Base-by-base conservation (phyloP, 2,888 invertebrate genomes). In the Zygaena filipendulae region DNA sequence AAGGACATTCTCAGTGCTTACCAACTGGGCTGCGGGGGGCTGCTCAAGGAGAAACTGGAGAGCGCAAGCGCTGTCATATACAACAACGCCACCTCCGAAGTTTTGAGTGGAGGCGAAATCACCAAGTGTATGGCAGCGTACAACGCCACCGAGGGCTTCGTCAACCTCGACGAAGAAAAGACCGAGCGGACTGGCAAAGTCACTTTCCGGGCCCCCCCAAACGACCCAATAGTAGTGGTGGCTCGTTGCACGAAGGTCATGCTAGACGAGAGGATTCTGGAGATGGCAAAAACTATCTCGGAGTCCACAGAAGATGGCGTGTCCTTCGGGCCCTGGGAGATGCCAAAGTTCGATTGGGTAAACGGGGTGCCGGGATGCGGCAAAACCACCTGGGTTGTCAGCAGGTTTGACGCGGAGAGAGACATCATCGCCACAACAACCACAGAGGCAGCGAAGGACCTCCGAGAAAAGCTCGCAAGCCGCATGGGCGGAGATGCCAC, bases 361-460 rank as follows among this genome's bases (percentile, higher is more conserved):
- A 35, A 33, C 4, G 32, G 37, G 4, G 32, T 38, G 2, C 37
- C 37, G 2, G 32, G 37, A 4, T 32, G 35, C 10, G 33, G 35
- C 3, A 35, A 38, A 16, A 31, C 38, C 1, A 35, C 29, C 2
- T 35, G 29, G 30, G 23, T 33, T n/a, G 25, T 38, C 5, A 24
- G 29, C 1, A 11, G 35, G 21, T 35, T 38, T 18, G 13, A 33
- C 7, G 25, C 21, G 4, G 23, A 23, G 1, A 10, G 13, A 1
- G 29, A 31, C 14, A 18, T 38, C 7, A 23, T 38, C 6, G 27
- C 29, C 11, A 36, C 35, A 2, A 29, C 36, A 5, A 35, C 30
- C 3, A 7, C 20, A 1, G 39, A 39, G 12, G 33, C 33, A 3
- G 35, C 30, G 1, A 33, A 30, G 13, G 34, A 39, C 11, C 29